Evolutionary conservation across 2,888 invertebrate genomes (phyloP), one percentile per base, ranked within the genome.

Genomic region (Leistus spinibarbis): DNA sequence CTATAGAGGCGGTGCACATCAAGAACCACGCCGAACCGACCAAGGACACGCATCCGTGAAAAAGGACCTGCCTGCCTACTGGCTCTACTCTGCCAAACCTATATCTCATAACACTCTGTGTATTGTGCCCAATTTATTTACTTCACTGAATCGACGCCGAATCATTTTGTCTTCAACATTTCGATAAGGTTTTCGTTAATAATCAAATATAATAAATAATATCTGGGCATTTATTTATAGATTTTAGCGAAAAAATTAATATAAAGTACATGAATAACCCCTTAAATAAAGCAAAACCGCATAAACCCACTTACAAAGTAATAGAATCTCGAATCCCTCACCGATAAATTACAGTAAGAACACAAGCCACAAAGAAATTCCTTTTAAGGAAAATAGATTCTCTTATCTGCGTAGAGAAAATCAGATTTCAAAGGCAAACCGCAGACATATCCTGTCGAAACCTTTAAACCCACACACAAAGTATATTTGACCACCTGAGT

Each of bases 401-500:
- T 40, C 40, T 40, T 40, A 40, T 40, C 13, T 40, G 40, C 13
- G 40, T 40, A 5, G 2, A 40, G 60, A 69, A 69, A 69, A 69
- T 69, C 69, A 56, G 69, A 60, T 69, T 69, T 40, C 69, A 69
- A 69, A 60, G 40, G 40, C 24, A 23, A 19, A 16, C 20, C 69
- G 40, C 57, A 10, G 16, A 60, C 54, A 56, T 24, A 40, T 54
- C 9, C 54, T 17, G 17, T 17, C 56, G 68, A 19, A 56, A 56
- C 68, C 68, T 68, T 9, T 68, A 68, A 68, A 56, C 69, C 60
- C 23, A 40, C 40, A 40, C 24, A 54, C 68, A 68, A 68, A 68
- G 68, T 68, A 68, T 68, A 69, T 69, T 69, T 69, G 69, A 69
- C 69, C 69, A 69, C 62, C 69, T 40, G 60, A 69, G 69, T 69